phyloP scores from a whole-genome alignment of 2,113 vertebrate species.

The Leucosticte australis region DNA sequence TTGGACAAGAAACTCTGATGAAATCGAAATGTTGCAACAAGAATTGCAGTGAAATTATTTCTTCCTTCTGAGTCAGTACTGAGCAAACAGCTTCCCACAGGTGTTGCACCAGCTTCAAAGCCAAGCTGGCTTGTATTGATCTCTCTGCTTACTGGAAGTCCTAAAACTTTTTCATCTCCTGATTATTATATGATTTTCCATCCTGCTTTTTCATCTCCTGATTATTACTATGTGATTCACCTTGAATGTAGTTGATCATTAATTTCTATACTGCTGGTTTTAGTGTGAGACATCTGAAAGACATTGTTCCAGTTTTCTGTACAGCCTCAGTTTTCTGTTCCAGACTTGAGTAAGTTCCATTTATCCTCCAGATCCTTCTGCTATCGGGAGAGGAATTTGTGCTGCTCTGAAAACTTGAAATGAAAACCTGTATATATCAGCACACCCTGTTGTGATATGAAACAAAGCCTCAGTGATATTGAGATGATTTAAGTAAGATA shows the following conservation, averaged over 20 bases:
- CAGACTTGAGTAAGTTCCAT: background rate
- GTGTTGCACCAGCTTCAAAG: background rate
- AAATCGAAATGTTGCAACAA: constrained; percentile 5
- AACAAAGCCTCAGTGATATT: background rate
- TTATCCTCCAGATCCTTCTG: background rate
- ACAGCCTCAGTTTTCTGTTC: background rate
- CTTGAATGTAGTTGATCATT: background rate
- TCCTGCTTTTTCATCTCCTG: background rate
- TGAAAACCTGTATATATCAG: background rate
- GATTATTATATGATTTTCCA: background rate
- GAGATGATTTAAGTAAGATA: background rate
- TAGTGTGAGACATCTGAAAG: background rate
- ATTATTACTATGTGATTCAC: background rate
- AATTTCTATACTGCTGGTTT: background rate
- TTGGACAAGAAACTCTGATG: constrained; percentile 26
- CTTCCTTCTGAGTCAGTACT: constrained; percentile 32
- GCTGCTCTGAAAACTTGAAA: background rate
- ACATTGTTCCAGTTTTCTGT: background rate
- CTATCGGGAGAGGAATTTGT: background rate
- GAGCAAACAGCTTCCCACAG: background rate
- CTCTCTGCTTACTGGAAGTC: background rate
- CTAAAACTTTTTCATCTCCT: background rate
- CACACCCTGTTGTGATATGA: background rate
- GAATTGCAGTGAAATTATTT: background rate
- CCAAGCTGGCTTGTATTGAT: background rate